Evolutionary conservation across 1,140 invertebrate genomes (phyloP).

Genomic region (Bombus fervidus): DNA sequence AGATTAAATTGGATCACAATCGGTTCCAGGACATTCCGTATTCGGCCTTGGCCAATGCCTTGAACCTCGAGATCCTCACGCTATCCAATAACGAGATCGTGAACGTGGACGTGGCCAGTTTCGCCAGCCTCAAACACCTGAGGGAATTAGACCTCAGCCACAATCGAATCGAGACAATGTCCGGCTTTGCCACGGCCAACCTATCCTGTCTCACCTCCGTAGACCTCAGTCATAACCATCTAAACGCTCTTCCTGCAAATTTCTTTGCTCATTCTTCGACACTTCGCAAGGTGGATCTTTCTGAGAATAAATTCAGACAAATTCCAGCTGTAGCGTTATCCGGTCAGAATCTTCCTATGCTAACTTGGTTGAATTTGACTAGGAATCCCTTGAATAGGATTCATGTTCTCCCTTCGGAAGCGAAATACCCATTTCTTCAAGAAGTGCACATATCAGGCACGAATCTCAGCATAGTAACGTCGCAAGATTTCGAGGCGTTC

Average conservation of each 20-base stretch:
- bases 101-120: constrained; percentile 89
- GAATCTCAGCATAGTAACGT: constrained; percentile 92
- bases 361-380: constrained; percentile 91
- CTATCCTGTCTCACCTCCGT: constrained; percentile 88
- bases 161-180: constrained; percentile 89
- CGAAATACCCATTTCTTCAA: constrained; percentile 88
- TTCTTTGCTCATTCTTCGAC: constrained; percentile 89
- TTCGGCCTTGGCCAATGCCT: constrained; percentile 88
- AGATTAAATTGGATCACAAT: constrained; percentile 89
- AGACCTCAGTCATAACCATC: constrained; percentile 89
- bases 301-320: constrained; percentile 90
- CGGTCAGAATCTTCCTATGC: constrained; percentile 87
- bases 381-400: constrained; percentile 90
- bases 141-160: constrained; percentile 88
- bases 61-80: constrained; percentile 88
- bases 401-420: constrained; percentile 85
- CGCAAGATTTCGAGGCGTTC: constrained; percentile 94
- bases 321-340: constrained; percentile 91
- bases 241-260: constrained; percentile 90
- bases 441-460: constrained; percentile 92
- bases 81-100: constrained; percentile 88
- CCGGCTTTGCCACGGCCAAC: constrained; percentile 89
- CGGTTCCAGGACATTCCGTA: constrained; percentile 89
- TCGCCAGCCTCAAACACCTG: constrained; percentile 88
- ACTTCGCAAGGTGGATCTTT: constrained; percentile 89